Conservation (phyloP, 2,797 vertebrate species). For the Diglossa cyanea region DNA sequence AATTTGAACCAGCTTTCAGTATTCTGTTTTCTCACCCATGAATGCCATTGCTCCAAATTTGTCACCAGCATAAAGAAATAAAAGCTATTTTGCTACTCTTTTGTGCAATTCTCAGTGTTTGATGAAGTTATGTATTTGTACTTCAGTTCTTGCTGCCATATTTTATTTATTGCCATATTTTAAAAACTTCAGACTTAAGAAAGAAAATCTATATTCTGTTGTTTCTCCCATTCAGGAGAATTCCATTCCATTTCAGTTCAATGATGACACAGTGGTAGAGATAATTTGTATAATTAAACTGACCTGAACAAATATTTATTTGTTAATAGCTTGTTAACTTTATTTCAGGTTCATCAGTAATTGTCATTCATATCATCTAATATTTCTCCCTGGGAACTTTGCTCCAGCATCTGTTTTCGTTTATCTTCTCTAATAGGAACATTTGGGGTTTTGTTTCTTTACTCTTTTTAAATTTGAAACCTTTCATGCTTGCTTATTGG, state of each 20-base stretch:
- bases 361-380: background rate
- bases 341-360: background rate
- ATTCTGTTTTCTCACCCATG: background rate
- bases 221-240: background rate
- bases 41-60: background rate
- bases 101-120: background rate
- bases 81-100: background rate
- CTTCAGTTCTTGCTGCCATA: background rate
- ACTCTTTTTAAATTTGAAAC: background rate
- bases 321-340: background rate
- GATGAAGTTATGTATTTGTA: background rate
- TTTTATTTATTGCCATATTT: background rate
- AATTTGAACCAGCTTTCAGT: background rate
- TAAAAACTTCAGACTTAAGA: background rate
- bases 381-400: background rate
- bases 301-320: background rate
- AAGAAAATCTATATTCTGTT: background rate
- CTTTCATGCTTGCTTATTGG: background rate
- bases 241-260: background rate
- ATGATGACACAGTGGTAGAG: background rate
- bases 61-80: background rate
- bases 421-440: background rate
- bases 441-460: background rate
- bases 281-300: background rate
- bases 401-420: background rate